Evolutionary conservation across 1,140 invertebrate species (phyloP).

Genomic region (Listronotus oregonensis): DNA sequence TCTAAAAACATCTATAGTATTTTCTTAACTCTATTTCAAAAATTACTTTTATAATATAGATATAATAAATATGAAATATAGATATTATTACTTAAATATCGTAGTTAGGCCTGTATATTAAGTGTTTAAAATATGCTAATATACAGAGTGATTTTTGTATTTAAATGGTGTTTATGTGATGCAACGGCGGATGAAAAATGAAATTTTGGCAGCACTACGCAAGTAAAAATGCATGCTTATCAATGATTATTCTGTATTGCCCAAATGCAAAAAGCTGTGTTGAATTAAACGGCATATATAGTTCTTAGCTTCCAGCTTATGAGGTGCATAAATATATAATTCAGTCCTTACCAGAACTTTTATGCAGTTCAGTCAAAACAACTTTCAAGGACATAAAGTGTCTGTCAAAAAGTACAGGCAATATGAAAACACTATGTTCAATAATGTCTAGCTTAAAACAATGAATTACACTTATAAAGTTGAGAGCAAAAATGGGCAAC

Average conservation of each 20-base stretch:
- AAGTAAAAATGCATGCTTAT: neutral
- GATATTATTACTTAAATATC: slow-evolving; percentile 55
- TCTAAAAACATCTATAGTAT: slow-evolving; percentile 52
- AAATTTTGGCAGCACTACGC: slow-evolving; percentile 19
- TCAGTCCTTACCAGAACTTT: too few relatives aligned
- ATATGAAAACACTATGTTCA: too few relatives aligned
- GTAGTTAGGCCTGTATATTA: slow-evolving; percentile 59
- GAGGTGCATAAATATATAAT: too few relatives aligned
- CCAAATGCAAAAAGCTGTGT: neutral
- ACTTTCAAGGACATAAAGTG: too few relatives aligned
- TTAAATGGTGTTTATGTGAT: slow-evolving; percentile 23
- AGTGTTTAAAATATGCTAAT: slow-evolving; percentile 57
- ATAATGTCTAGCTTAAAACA: too few relatives aligned
- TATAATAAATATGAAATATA: slow-evolving; percentile 54
- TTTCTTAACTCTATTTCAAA: slow-evolving; percentile 49
- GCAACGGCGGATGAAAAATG: slow-evolving; percentile 43
- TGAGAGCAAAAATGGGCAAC: too few relatives aligned
- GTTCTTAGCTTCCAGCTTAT: neutral
- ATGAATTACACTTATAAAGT: too few relatives aligned
- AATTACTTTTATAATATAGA: slow-evolving; percentile 45
- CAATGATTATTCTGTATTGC: neutral
- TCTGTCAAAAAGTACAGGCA: too few relatives aligned
- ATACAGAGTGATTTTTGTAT: slow-evolving; percentile 54
- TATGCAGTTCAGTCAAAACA: too few relatives aligned
- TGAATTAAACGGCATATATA: neutral